Conservation (phyloP, 2,888 invertebrate species). For the Hyles lineata region DNA sequence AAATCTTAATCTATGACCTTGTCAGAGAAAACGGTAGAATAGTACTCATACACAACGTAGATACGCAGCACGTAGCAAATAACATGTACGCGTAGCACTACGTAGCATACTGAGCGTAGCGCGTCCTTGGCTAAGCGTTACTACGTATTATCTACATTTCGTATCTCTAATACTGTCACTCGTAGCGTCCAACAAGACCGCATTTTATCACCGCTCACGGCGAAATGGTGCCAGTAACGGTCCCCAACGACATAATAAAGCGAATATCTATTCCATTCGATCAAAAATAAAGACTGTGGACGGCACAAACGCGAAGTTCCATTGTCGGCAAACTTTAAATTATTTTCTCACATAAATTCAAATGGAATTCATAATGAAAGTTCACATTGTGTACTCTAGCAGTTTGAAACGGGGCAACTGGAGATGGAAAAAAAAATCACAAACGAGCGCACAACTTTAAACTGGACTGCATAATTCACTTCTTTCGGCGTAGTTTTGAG, state of each 20-base stretch:
- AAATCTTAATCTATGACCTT: background rate
- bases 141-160: background rate
- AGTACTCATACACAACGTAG: background rate
- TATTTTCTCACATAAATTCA: slow-evolving; percentile 54
- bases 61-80: background rate
- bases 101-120: slow-evolving; percentile 5
- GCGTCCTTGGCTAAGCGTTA: background rate
- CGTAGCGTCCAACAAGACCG: slow-evolving; percentile 5
- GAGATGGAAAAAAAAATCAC: slow-evolving; percentile 35
- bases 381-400: slow-evolving; percentile 46
- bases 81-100: background rate
- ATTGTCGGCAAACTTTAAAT: slow-evolving; percentile 49
- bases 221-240: slow-evolving; percentile 1
- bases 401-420: slow-evolving; percentile 36
- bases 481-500: slow-evolving; percentile 37
- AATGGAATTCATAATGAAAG: slow-evolving; percentile 56
- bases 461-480: slow-evolving; percentile 58
- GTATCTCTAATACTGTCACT: slow-evolving; percentile 6
- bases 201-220: slow-evolving; percentile 13
- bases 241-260: slow-evolving; percentile 17
- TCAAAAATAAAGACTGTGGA: slow-evolving; percentile 35
- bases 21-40: background rate
- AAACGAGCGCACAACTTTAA: slow-evolving; percentile 36
- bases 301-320: slow-evolving; percentile 36
- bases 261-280: slow-evolving; percentile 17